Evolutionary conservation across 2,113 vertebrate species (phyloP).

Genomic region (Myocastor coypus): DNA sequence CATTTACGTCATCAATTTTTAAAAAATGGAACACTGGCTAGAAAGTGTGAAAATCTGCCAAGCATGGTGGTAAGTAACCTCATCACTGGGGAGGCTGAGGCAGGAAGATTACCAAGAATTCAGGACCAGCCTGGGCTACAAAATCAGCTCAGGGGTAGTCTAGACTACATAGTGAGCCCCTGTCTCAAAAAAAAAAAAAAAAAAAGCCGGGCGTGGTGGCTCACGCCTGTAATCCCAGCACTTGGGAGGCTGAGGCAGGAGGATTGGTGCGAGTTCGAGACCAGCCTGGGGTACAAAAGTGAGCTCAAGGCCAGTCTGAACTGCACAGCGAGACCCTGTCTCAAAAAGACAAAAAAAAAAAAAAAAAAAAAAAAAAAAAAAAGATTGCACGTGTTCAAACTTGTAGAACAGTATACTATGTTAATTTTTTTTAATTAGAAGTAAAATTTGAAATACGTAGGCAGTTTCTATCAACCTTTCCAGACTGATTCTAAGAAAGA

Average conservation of each 20-base stretch:
- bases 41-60: neutral
- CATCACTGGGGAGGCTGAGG: neutral
- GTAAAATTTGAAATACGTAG: slow-evolving; percentile 1
- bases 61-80: neutral
- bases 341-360: too few relatives aligned
- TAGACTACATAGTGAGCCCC: neutral
- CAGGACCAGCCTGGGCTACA: neutral
- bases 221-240: too few relatives aligned
- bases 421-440: neutral
- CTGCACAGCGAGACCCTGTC: neutral
- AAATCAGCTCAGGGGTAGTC: neutral
- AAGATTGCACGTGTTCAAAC: slow-evolving; percentile 15
- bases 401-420: neutral
- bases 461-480: slow-evolving; percentile 3
- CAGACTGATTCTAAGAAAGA: slow-evolving; percentile 42
- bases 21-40: neutral
- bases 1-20: neutral
- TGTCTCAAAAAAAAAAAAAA: too few relatives aligned
- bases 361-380: neutral
- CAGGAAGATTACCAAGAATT: neutral
- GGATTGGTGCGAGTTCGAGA: too few relatives aligned
- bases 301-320: neutral
- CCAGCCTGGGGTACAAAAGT: neutral
- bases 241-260: neutral
- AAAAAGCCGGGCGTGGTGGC: too few relatives aligned